Conservation (phyloP, 1,140 invertebrate genomes). For the Eulimnadia texana region DNA sequence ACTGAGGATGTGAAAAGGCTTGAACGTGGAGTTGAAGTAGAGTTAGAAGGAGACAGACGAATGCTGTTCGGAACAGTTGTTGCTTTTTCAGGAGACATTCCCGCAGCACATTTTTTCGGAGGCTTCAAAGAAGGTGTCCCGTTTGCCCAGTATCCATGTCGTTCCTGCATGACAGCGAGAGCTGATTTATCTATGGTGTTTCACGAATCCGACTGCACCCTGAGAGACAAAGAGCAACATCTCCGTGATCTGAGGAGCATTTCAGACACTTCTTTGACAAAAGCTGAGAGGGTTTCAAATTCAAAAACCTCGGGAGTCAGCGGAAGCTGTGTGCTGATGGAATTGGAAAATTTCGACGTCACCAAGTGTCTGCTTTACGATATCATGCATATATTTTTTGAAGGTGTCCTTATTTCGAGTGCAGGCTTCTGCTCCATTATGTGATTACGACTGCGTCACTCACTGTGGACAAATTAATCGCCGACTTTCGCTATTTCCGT, state of each 20-base stretch:
- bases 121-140: neutral
- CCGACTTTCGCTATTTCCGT: neutral
- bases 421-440: neutral
- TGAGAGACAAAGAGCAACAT: neutral
- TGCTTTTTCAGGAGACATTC: neutral
- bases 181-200: neutral
- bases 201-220: neutral
- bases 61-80: neutral
- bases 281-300: neutral
- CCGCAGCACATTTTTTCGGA: neutral
- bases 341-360: neutral
- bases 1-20: neutral
- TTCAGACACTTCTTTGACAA: neutral
- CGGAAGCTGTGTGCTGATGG: neutral
- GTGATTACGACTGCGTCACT: neutral
- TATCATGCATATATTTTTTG: neutral
- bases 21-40: neutral
- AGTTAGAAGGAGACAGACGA: neutral
- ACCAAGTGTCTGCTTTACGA: neutral
- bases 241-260: neutral
- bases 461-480: neutral
- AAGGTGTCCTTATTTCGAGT: neutral
- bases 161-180: neutral
- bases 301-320: neutral
- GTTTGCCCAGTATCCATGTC: neutral